Evolutionary conservation across 1,140 invertebrate genomes (phyloP).

Genomic region (Lysiphlebus fabarum): DNA sequence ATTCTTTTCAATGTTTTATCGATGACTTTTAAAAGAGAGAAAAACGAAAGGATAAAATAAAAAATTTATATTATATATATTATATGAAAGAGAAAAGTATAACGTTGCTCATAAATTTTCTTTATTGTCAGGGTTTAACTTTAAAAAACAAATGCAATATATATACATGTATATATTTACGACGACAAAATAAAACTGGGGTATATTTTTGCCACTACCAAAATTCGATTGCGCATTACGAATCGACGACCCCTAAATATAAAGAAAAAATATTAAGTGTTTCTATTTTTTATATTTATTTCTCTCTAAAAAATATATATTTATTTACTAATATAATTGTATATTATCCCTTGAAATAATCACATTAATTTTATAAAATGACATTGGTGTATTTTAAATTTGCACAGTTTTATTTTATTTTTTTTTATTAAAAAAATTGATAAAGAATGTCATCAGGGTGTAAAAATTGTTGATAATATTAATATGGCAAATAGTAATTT

Average conservation of each 20-base stretch:
- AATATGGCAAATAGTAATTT: too few relatives aligned
- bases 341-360: too few relatives aligned
- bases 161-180: neutral
- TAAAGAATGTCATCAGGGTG: too few relatives aligned
- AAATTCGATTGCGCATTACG: conserved; percentile 23
- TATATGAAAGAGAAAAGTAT: neutral
- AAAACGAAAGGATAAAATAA: neutral
- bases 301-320: neutral
- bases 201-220: conserved; percentile 6
- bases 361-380: too few relatives aligned
- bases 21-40: neutral
- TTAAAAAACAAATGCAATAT: conserved; percentile 1
- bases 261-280: too few relatives aligned
- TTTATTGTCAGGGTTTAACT: conserved; percentile 7
- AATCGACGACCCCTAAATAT: neutral
- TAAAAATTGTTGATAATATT: too few relatives aligned
- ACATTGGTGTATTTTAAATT: too few relatives aligned
- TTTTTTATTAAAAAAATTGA: too few relatives aligned
- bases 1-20: conserved; percentile 16
- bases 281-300: too few relatives aligned
- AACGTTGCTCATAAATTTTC: conserved; percentile 16
- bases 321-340: too few relatives aligned
- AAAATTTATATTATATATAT: neutral
- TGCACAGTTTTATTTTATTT: too few relatives aligned
- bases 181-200: conserved; percentile 20